Evolutionary conservation across 2,888 invertebrate genomes (phyloP).

Genomic region (Ditula angustiorana): DNA sequence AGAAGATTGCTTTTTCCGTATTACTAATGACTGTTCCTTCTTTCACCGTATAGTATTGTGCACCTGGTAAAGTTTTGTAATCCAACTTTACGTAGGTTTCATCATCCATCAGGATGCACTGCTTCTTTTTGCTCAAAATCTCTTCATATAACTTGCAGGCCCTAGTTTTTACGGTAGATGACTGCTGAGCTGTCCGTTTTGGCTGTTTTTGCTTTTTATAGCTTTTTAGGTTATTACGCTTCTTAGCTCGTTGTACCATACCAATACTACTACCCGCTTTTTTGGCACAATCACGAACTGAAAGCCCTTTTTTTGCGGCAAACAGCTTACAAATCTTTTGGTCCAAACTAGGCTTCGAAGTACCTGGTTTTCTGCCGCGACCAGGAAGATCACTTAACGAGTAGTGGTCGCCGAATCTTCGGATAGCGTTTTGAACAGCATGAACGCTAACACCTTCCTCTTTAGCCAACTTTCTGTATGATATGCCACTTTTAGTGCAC

Average conservation of each 20-base stretch:
- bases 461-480: neutral
- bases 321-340: no score
- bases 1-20: neutral
- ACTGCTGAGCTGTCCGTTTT: no score
- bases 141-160: neutral
- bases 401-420: no score
- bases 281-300: constrained; percentile 1
- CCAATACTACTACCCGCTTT: no score
- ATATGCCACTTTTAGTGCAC: neutral
- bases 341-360: neutral
- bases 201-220: no score
- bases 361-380: no score
- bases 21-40: neutral
- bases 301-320: constrained; percentile 6
- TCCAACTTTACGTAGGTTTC: constrained; percentile 8
- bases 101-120: constrained; percentile 4
- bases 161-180: no score
- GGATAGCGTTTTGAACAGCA: no score
- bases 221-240: no score
- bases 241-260: no score
- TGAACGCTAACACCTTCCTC: no score
- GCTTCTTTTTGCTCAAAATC: neutral
- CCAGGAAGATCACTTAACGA: no score
- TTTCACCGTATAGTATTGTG: constrained; percentile 8
- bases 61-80: constrained; percentile 4